Evolutionary conservation across 2,113 vertebrate species (phyloP), one percentile per base, ranked within the genome.

Genomic region (Noctilio leporinus): DNA sequence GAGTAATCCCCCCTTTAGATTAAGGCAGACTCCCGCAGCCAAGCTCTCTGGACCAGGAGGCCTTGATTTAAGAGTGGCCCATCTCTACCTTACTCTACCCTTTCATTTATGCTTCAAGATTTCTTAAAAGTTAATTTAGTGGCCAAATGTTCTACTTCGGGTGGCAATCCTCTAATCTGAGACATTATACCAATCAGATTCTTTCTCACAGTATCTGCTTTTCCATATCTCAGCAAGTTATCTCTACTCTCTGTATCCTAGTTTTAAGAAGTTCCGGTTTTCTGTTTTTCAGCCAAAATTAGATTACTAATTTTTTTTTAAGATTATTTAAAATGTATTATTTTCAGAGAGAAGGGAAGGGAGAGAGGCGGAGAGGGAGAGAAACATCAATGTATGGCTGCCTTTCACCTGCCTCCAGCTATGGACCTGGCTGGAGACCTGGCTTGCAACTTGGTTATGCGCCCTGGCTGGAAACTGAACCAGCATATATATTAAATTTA

Each of bases 401-500:
- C n/a, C n/a, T n/a, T n/a, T n/a, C n/a, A n/a, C n/a, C n/a, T n/a
- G n/a, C n/a, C n/a, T n/a, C n/a, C n/a, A n/a, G n/a, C n/a, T n/a
- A n/a, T n/a, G n/a, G n/a, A n/a, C n/a, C n/a, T n/a, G n/a, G n/a
- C n/a, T n/a, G n/a, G n/a, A n/a, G n/a, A n/a, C n/a, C n/a, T n/a
- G n/a, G n/a, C n/a, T n/a, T n/a, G n/a, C n/a, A n/a, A n/a, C n/a
- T n/a, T n/a, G n/a, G n/a, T n/a, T n/a, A n/a, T n/a, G n/a, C n/a
- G n/a, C n/a, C n/a, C n/a, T n/a, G n/a, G n/a, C n/a, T n/a, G n/a
- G n/a, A n/a, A n/a, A n/a, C n/a, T n/a, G n/a, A n/a, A n/a, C n/a
- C n/a, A n/a, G n/a, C n/a, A n/a, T 89, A 28, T 57, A 82, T 93
- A 94, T 91, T 97, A 95, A 95, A 93, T 96, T 89, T 96, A 93